Percentiles rank a stretch among this genome's conserved stretches.
phyloP scores from a whole-genome alignment of 2,888 invertebrate genomes.

The Sarcophaga subvicina region DNA sequence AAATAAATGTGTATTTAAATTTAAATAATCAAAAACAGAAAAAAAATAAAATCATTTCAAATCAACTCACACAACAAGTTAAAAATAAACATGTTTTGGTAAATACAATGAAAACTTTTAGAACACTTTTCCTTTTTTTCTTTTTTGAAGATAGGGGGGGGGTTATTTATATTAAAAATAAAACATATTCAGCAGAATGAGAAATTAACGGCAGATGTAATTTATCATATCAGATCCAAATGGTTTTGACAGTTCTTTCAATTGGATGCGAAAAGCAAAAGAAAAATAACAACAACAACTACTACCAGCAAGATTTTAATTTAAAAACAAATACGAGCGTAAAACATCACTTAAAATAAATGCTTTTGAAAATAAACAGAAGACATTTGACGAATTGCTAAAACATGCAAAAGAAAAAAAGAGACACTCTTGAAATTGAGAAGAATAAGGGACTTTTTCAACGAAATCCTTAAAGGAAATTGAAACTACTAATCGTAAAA shows the following conservation, averaged over 20 bases:
- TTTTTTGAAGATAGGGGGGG: no score
- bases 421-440: background rate
- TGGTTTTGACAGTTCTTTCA: slow-evolving; percentile 16
- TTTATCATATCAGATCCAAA: slow-evolving; percentile 26
- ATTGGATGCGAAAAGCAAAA: no score
- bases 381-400: no score
- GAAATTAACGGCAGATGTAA: background rate
- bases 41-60: background rate
- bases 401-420: background rate
- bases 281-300: background rate
- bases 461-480: slow-evolving; percentile 14
- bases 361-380: background rate
- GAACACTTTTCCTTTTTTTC: background rate
- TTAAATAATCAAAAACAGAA: background rate
- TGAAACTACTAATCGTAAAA: slow-evolving; percentile 13
- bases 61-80: slow-evolving; percentile 2
- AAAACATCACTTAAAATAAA: background rate
- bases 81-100: slow-evolving; percentile 26
- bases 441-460: background rate
- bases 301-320: background rate
- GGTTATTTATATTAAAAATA: no score
- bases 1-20: slow-evolving; percentile 31
- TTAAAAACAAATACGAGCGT: background rate
- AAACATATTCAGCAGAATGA: no score
- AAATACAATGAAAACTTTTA: slow-evolving; percentile 2